Conservation (phyloP, 2,797 vertebrate genomes). For the Mycteria americana region DNA sequence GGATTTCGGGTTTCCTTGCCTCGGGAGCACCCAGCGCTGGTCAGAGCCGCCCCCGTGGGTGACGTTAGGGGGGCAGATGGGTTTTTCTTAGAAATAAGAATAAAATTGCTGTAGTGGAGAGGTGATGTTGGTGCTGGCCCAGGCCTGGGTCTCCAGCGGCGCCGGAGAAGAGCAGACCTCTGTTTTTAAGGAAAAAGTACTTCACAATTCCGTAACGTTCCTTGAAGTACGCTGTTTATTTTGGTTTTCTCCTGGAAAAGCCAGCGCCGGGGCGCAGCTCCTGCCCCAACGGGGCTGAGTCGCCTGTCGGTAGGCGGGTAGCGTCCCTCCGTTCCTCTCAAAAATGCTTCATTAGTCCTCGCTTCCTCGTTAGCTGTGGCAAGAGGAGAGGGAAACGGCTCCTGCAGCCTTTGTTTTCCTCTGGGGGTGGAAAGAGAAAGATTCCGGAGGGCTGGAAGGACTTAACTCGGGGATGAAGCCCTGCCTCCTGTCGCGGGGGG, state of each 20-base stretch:
- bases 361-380: neutral
- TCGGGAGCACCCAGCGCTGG: neutral
- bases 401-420: neutral
- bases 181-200: neutral
- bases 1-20: neutral
- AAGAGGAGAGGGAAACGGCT: neutral
- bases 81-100: neutral
- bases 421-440: neutral
- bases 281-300: neutral
- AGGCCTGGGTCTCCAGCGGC: neutral
- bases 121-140: neutral
- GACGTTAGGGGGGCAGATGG: neutral
- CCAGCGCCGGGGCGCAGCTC: neutral
- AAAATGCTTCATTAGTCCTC: neutral
- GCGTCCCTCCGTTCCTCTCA: neutral
- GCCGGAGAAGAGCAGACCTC: neutral
- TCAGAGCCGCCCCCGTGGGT: neutral
- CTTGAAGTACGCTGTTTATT: neutral
- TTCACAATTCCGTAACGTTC: accelerated
- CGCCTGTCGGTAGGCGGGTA: too few species aligned
- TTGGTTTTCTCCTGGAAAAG: neutral
- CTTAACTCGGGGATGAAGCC: neutral
- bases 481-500: too few species aligned
- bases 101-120: too few species aligned
- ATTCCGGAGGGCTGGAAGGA: neutral